These are phyloP conservation scores for Heterodera schachtii DNA, from an alignment of 1,140 invertebrate genomes.

Conservation along the genomic window DNA sequence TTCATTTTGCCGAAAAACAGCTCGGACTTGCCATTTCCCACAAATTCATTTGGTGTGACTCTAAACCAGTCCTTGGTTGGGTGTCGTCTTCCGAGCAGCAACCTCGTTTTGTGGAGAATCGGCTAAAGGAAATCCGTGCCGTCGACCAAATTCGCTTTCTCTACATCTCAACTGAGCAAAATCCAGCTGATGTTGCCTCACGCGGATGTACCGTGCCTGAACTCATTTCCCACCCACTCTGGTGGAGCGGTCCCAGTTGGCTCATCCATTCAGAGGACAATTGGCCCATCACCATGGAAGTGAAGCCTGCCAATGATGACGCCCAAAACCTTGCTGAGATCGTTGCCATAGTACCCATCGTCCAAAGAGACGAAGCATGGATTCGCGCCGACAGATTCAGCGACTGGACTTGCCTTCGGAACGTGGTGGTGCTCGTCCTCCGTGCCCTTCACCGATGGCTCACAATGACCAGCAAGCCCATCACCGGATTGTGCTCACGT, in stretches of 20 bases:
- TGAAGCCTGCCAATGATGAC: background rate
- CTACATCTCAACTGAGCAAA: constrained; percentile 35
- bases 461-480: background rate
- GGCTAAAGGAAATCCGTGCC: constrained; percentile 26
- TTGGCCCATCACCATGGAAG: constrained; percentile 5
- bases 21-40: background rate
- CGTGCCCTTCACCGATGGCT: background rate
- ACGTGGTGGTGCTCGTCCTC: background rate
- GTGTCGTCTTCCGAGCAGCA: constrained; percentile 9
- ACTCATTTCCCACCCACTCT: constrained; percentile 23
- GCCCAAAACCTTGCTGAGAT: background rate
- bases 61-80: constrained; percentile 31
- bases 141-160: constrained; percentile 6
- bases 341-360: background rate
- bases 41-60: constrained; percentile 41
- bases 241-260: constrained; percentile 38
- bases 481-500: background rate
- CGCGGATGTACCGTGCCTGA: constrained; percentile 34
- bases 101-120: constrained; percentile 21
- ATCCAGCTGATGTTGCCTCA: constrained; percentile 38
- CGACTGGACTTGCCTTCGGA: constrained; percentile 1
- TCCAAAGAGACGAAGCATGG: background rate
- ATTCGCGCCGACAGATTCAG: background rate
- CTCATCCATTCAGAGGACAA: background rate
- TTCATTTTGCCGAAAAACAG: constrained; percentile 23